A percentile compares a stretch with the other conserved stretches of the same genome.
Evolutionary conservation across 2,113 vertebrate species (phyloP).

Genomic region (Rhinoderma darwinii): DNA sequence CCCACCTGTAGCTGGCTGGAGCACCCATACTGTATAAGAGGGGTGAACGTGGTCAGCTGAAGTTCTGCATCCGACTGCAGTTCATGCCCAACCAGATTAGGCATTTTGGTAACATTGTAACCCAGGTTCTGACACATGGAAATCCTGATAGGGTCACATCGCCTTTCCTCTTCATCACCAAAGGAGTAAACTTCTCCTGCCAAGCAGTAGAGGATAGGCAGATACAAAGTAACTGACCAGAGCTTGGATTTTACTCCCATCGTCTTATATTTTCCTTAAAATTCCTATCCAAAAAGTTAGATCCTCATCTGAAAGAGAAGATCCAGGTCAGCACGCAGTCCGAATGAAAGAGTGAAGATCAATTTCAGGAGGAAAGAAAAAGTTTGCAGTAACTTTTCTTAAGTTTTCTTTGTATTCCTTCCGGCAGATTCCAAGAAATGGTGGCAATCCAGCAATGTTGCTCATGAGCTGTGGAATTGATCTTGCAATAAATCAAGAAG

Average conservation of each 20-base stretch:
- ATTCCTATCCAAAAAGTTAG: background rate
- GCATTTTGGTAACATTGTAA: slow-evolving; percentile 99
- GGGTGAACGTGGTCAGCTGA: slow-evolving; percentile 95
- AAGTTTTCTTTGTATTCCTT: background rate
- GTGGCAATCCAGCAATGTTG: background rate
- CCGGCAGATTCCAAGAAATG: background rate
- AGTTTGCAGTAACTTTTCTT: slow-evolving; percentile 11
- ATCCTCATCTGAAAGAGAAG: background rate
- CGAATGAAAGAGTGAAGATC: background rate
- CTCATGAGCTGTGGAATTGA: background rate
- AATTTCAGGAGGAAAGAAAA: background rate
- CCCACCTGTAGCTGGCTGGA: slow-evolving; percentile 96
- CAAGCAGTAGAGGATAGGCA: slow-evolving; percentile 58
- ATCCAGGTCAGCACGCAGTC: background rate
- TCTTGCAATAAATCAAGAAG: background rate
- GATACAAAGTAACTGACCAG: background rate
- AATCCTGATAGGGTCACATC: slow-evolving; percentile 96
- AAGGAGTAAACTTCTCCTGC: slow-evolving; percentile 70
- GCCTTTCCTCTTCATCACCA: slow-evolving; percentile 92
- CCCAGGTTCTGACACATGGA: slow-evolving; percentile 97
- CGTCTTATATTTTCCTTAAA: slow-evolving; percentile 34
- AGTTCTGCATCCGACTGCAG: slow-evolving; percentile 95
- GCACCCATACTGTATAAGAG: slow-evolving; percentile 98
- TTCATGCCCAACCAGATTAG: slow-evolving; percentile 95
- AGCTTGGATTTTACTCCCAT: slow-evolving; percentile 17